Base-by-base conservation (phyloP, 2,888 invertebrate genomes). In the Apoderus coryli region DNA sequence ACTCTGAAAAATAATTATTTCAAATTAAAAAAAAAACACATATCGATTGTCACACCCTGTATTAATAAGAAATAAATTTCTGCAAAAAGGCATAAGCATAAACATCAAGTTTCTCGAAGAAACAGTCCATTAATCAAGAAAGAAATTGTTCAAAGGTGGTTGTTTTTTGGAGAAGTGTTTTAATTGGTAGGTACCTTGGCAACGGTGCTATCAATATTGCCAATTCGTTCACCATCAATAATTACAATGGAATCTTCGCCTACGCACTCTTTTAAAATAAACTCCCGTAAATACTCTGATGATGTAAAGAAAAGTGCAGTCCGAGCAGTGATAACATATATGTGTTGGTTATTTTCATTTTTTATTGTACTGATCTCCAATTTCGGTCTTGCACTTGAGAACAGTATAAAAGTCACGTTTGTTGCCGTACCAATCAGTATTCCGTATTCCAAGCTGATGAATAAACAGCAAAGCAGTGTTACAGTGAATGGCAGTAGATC, bases 261-360 rank as follows among this genome's bases (percentile, higher is more conserved):
- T 10, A 37, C 37, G 29, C 53, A 53, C 12, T 48, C 45, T 11
- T 48, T 49, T 34, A 66, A 54, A 29, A 68, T 52, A 10, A 46
- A 46, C 35, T 63, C 59, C 26, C 68, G 56, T 44, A 86, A 63
- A 59, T 69, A 75, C 59, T 84, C 84, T 1, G 82, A 79, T 3
- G 82, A 76, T n/a, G 85, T 78, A 60, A 81, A 86, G 32, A 73
- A 64, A 29, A 86, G 62, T 46, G 73, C 72, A 43, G 76, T 72
- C 50, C 74, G 73, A 29, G 82, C 74, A 33, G 65, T 67, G 24
- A 78, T 72, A 42, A 77, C 50, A 44, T 71, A 60, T 5, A 67
- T 51, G n/a, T n/a, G n/a, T 35, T 59, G 56, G 9, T 50, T 47
- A 7, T 57, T 56, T 13, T 54, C 52, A 14, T 63, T 46, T 53